Evolutionary conservation across 2,113 vertebrate genomes (phyloP), one percentile per base, ranked within the genome.

Genomic region (Syngnathoides biaculeatus): DNA sequence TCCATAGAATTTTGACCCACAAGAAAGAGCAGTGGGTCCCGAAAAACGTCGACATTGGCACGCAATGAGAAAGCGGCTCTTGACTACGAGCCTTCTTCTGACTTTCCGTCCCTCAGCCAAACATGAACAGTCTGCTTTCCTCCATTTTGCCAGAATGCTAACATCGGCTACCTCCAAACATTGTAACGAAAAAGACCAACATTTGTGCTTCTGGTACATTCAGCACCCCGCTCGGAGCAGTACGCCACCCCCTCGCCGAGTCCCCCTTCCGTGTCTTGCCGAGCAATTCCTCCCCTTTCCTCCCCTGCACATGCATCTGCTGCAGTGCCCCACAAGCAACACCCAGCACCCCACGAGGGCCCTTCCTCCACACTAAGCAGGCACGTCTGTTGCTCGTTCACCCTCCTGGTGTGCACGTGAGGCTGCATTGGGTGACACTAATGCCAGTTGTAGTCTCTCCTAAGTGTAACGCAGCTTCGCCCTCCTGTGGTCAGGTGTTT

Each of bases 401-500:
- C 85, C 84, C 75, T 84, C 55, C 55, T 35, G 47, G 84, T 87
- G 82, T 88, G 75, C 84, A 87, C 84, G 78, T 89, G 85, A 88
- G 79, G 71, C 77, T 86, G 85, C 86, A 87, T 87, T 87, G 87
- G 90, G 87, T 90, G 86, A 89, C 88, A 88, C 88, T 93, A 93
- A 93, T 84, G 84, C 89, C 81, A 79, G 86, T 91, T 92, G 89
- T 88, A 93, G 92, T 93, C 89, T 93, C 92, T 93, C 90, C 92
- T 81, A 93, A 93, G 91, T 92, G 91, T 93, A 93, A 93, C 89
- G 90, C 89, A 81, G 89, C 91, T 89, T 87, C 87, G 86, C 92
- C 92, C 80, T 93, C 92, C 92, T 93, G 92, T 91, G 92, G 92
- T 83, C 92, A 93, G 85, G 91, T 92, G 84, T 93, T 93, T 92